phyloP scores from a whole-genome alignment of 2,113 vertebrate species.

The Cygnus buccinator region DNA sequence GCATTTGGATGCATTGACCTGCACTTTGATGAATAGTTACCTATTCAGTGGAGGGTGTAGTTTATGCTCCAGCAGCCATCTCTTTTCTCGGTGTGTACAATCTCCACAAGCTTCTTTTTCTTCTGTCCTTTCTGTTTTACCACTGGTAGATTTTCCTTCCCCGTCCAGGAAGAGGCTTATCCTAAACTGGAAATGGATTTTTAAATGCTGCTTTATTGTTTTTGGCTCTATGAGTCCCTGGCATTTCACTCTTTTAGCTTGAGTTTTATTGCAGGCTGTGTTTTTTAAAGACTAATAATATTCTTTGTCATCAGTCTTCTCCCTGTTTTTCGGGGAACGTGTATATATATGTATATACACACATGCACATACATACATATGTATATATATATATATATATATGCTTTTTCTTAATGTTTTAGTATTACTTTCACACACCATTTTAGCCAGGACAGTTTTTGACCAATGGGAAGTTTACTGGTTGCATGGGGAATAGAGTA shows the following conservation, averaged over 20 bases:
- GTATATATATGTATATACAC: background rate
- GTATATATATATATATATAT: fast-evolving
- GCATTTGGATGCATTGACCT: background rate
- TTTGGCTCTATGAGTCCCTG: slow-evolving; percentile 37
- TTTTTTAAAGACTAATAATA: slow-evolving; percentile 31
- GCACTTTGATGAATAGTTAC: background rate
- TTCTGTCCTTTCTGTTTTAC: background rate
- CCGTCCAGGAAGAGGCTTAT: background rate
- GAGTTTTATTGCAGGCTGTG: background rate
- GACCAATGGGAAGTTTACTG: background rate
- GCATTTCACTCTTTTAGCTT: slow-evolving; percentile 9
- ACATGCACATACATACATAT: fast-evolving
- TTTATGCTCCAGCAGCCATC: background rate
- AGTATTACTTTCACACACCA: background rate
- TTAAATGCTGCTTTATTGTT: slow-evolving; percentile 51
- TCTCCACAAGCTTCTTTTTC: background rate
- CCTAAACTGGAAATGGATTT: slow-evolving; percentile 48
- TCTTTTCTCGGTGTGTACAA: background rate
- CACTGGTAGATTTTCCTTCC: slow-evolving; percentile 34
- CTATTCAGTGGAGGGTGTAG: background rate
- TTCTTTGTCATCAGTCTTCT: slow-evolving; percentile 8
- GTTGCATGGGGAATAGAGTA: background rate
- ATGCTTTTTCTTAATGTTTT: background rate
- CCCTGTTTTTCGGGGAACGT: background rate
- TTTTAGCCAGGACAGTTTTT: background rate